Base-by-base conservation (phyloP, 2,797 vertebrate genomes). In the Lacerta viridis region DNA sequence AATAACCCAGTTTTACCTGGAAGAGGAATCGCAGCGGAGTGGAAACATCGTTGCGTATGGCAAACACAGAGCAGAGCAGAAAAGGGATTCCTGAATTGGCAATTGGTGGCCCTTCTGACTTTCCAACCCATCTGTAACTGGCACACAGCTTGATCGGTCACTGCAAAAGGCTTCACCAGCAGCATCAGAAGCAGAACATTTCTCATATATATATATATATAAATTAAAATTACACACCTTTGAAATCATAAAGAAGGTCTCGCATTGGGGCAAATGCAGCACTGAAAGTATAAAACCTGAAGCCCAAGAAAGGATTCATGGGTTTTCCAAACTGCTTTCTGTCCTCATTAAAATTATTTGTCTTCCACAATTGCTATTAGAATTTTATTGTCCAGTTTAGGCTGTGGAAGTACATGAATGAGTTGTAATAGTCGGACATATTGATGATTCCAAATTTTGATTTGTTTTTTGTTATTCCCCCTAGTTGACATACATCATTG, bases 261-360 rank as follows among this genome's bases (percentile, higher is more conserved):
- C 41, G 2, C 11, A 8, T 81, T 75, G 33, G 39, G 23, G 55
- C 7, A 75, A 66, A 82, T 75, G 29, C 71, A 17, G 1, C 23
- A 15, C 43, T 36, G 72, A 39, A 74, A 27, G 23, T 41, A 36
- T 80, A 55, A 13, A 76, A 50, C 20, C 33, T 82, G 18, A 87
- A 85, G 33, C 15, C 41, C 59, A 29, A 61, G 64, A 36, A 71
- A 69, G 71, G 36, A 71, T 80, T 43, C 64, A 75, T 23, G 15
- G 85, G 17, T 15, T 82, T 39, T 41, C 13, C 3, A 10, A 8
- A 3, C 27, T 23, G 79, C 84, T 81, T 85, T 87, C 50, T 77
- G 18, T 76, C 46, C 87, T 92, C 87, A 87, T 87, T 90, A 88
- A 89, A 87, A 79, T 81, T 41, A 86, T 89, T 86, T 87, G 68